phyloP scores from a whole-genome alignment of 2,888 invertebrate species.

The Pterostichus madidus region DNA sequence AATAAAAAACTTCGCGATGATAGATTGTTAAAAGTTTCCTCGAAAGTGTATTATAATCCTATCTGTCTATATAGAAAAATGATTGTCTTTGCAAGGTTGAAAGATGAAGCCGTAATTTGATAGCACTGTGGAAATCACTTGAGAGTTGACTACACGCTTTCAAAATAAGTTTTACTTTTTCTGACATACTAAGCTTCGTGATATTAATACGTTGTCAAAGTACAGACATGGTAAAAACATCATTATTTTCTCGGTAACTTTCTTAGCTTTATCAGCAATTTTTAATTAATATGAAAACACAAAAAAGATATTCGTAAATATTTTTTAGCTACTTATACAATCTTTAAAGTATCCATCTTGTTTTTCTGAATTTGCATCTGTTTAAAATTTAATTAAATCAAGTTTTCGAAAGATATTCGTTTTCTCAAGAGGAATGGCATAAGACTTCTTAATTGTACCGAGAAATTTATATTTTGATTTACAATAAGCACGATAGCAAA shows the following conservation, averaged over 20 bases:
- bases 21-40: slow-evolving; percentile 65
- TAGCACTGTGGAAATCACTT: slow-evolving; percentile 59
- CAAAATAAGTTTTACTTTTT: slow-evolving; percentile 47
- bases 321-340: too few relatives aligned
- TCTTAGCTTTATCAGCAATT: too few relatives aligned
- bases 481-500: too few relatives aligned
- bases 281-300: too few relatives aligned
- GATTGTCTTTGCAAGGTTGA: slow-evolving; percentile 61
- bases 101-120: slow-evolving; percentile 63
- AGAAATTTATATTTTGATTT: too few relatives aligned
- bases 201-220: slow-evolving; percentile 29
- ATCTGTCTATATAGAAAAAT: slow-evolving; percentile 66
- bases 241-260: background rate
- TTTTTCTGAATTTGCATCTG: too few relatives aligned
- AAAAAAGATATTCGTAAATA: too few relatives aligned
- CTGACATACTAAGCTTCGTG: background rate
- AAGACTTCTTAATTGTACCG: too few relatives aligned
- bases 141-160: slow-evolving; percentile 37
- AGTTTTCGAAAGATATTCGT: too few relatives aligned
- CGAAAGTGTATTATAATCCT: slow-evolving; percentile 63
- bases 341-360: too few relatives aligned
- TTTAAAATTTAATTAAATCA: too few relatives aligned
- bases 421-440: too few relatives aligned
- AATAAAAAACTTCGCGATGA: slow-evolving; percentile 46
- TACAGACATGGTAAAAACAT: background rate